These are phyloP conservation scores for Mesembrinibis cayennensis DNA, from an alignment of 2,113 vertebrate genomes.

Conservation along the genomic window DNA sequence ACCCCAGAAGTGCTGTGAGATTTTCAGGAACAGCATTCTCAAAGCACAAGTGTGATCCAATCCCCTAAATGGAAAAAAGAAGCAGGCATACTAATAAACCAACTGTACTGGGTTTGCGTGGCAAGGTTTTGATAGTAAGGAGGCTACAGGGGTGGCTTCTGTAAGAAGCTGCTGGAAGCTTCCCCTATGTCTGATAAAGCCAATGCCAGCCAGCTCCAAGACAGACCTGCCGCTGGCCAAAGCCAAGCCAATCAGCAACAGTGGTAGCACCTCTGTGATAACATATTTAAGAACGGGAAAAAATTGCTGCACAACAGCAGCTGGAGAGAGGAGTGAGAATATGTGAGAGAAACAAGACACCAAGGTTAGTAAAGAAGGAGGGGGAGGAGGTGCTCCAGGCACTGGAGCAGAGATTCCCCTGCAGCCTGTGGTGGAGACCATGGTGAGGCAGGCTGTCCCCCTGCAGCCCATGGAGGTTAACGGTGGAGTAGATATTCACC, in stretches of 20 bases:
- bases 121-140: not conserved
- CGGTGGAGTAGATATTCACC: not conserved
- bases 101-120: not conserved
- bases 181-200: fast-evolving
- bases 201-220: not conserved
- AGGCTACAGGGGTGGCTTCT: not conserved
- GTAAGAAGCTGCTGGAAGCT: not conserved
- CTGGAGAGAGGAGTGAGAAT: not conserved
- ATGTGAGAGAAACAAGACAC: not conserved
- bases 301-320: not conserved
- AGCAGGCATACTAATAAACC: not conserved
- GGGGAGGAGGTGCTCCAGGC: not conserved
- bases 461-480: not conserved
- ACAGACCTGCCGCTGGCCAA: not conserved
- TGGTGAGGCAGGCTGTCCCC: not conserved
- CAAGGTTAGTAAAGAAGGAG: not conserved
- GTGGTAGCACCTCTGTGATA: not conserved
- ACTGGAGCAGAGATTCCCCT: not conserved
- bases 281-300: not conserved
- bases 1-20: not conserved
- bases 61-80: not conserved
- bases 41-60: not conserved
- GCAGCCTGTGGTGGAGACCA: not conserved
- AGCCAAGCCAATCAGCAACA: fast-evolving
- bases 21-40: not conserved